Conservation (phyloP, 2,797 vertebrate species). For the Telmatherina bonti region DNA sequence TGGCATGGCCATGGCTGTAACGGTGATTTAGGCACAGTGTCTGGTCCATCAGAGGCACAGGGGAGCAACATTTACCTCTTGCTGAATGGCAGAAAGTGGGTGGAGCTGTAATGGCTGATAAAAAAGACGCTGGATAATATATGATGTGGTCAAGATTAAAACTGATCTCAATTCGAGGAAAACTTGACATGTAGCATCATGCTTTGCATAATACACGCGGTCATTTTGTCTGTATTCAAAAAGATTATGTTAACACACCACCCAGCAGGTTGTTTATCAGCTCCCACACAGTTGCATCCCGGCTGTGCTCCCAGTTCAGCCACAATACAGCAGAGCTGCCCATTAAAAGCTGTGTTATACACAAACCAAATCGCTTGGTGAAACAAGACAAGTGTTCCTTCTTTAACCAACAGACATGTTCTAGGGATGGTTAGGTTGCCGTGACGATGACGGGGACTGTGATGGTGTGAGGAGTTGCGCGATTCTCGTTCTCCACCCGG, state of each 20-base stretch:
- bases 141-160: background rate
- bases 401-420: slow-evolving; percentile 42
- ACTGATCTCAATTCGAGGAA: background rate
- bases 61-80: slow-evolving; percentile 42
- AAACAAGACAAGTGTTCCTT: slow-evolving; percentile 50
- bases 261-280: slow-evolving; percentile 29
- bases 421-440: slow-evolving; percentile 78
- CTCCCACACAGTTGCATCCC: slow-evolving; percentile 28
- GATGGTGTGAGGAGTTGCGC: slow-evolving; percentile 71
- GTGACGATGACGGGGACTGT: slow-evolving; percentile 83
- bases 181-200: background rate
- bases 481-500: slow-evolving; percentile 84
- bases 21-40: slow-evolving; percentile 72
- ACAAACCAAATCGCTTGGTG: slow-evolving; percentile 67
- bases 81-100: slow-evolving; percentile 29
- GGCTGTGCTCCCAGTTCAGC: slow-evolving; percentile 24
- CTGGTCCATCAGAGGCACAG: slow-evolving; percentile 63
- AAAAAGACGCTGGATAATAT: background rate
- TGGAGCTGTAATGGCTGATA: slow-evolving; percentile 27
- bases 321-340: slow-evolving; percentile 47
- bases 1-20: slow-evolving; percentile 55
- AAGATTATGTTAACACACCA: slow-evolving; percentile 4
- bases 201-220: background rate
- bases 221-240: slow-evolving; percentile 5
- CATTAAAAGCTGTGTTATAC: slow-evolving; percentile 42